phyloP scores from a whole-genome alignment of 2,888 invertebrate species.

The Salticus scenicus region DNA sequence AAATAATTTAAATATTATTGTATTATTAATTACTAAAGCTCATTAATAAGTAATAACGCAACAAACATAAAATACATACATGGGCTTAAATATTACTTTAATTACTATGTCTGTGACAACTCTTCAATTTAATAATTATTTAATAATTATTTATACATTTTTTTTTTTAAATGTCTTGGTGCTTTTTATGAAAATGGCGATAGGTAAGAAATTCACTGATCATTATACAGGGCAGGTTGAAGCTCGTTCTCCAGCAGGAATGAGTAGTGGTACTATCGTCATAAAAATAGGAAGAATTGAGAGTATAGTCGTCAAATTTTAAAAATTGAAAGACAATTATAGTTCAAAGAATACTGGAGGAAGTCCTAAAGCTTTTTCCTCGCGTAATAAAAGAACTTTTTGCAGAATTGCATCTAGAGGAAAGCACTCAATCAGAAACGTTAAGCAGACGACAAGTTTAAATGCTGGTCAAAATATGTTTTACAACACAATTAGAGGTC shows the following conservation, averaged over 20 bases:
- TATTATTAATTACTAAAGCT: too few relatives aligned
- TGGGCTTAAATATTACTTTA: too few relatives aligned
- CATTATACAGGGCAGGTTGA: slow-evolving; percentile 6
- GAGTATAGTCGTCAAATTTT: slow-evolving; percentile 13
- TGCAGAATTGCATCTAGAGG: slow-evolving; percentile 8
- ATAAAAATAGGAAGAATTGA: slow-evolving; percentile 14
- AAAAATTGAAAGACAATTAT: slow-evolving; percentile 13
- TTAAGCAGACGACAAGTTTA: not conserved
- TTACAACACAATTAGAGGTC: not conserved
- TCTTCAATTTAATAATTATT: too few relatives aligned
- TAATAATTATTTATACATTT: too few relatives aligned
- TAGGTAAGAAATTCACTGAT: slow-evolving; percentile 14
- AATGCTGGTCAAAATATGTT: not conserved
- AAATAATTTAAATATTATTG: too few relatives aligned
- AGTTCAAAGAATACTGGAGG: not conserved
- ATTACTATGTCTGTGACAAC: too few relatives aligned
- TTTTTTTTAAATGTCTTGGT: too few relatives aligned
- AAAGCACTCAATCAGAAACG: not conserved
- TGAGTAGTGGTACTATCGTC: slow-evolving; percentile 2
- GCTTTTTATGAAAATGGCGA: not conserved
- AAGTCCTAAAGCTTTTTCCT: slow-evolving; percentile 2
- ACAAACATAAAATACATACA: too few relatives aligned
- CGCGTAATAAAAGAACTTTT: slow-evolving; percentile 15
- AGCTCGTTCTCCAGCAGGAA: slow-evolving; percentile 18
- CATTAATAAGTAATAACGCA: too few relatives aligned